Evolutionary conservation across 2,888 invertebrate genomes (phyloP), one percentile per base, ranked within the genome.

Genomic region (Apotomis turbidana): DNA sequence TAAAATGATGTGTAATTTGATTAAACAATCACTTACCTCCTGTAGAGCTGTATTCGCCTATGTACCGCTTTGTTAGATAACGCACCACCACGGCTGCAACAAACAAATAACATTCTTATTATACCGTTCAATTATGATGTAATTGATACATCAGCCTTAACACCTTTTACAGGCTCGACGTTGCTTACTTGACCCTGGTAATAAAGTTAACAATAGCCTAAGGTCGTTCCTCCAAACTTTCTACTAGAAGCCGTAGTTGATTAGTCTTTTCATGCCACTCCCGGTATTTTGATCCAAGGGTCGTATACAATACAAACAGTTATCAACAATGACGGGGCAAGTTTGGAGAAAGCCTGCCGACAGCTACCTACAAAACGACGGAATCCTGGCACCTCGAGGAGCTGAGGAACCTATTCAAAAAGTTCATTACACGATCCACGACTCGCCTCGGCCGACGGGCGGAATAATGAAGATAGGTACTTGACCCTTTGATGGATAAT

Each of bases 41-140:
- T 79, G 96, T 96, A 75, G 96, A 96, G 90, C 96, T 96, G 93
- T 96, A 96, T 94, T 96, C 96, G 78, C 96, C 96, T 83, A 96
- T 96, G 88, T 96, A 96, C 81, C 96, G 94, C 90, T 96, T 96
- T 76, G 96, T 96, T 82, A 96, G 93, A 90, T 96, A 96, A 83
- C 96, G 95, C 84, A 96, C 96, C 78, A 96, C 96, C 82, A 96
- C 96, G 84, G 96, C 96, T 96, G 95, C 79, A 96, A 96, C 90
- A 94, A 90, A 88, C 87, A 83, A 81, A 85, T 73, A 79, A 64
- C 59, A 51, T 44, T 58, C 36, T 70, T 52, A 74, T 71, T 70
- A 69, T 72, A 70, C 59, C 41, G 60, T 49, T 69, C 55, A 73
- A 73, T 66, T 69, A 73, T 73, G 63, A 70, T 74, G 66, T 70